Conservation (phyloP, 2,888 invertebrate genomes). For the Pterostichus madidus region DNA sequence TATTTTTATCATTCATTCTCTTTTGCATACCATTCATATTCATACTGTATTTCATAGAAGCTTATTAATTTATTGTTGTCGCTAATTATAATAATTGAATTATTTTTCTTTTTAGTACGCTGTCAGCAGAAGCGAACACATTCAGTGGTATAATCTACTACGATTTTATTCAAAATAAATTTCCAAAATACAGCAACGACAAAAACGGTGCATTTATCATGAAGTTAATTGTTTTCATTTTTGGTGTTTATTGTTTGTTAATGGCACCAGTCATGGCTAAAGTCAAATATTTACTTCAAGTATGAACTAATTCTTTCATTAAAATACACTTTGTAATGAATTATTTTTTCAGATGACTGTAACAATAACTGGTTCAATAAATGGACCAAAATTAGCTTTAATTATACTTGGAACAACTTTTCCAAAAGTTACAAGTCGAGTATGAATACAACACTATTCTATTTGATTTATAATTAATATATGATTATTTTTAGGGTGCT, state of each 20-base stretch:
- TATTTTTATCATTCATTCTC: too few relatives aligned
- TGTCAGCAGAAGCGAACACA: not conserved
- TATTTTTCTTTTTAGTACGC: not conserved
- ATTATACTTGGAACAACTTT: constrained; percentile 41
- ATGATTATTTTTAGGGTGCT: constrained; percentile 1
- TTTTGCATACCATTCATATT: too few relatives aligned
- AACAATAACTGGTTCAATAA: constrained; percentile 19
- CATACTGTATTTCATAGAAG: too few relatives aligned
- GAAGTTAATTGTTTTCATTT: constrained; percentile 14
- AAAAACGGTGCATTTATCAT: not conserved
- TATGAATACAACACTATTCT: not conserved
- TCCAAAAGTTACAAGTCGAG: constrained; percentile 36
- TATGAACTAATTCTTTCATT: not conserved
- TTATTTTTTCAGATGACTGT: constrained; percentile 45
- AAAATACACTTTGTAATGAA: not conserved
- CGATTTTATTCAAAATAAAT: not conserved
- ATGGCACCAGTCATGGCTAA: not conserved
- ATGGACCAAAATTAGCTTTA: constrained; percentile 37
- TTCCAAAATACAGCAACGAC: not conserved
- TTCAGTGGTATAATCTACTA: constrained; percentile 1
- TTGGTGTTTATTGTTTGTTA: not conserved
- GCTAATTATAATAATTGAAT: too few relatives aligned
- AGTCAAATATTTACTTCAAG: not conserved
- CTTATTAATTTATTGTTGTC: too few relatives aligned
- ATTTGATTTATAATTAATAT: not conserved